Evolutionary conservation across 2,113 vertebrate species (phyloP).

Genomic region (Carassius auratus): DNA sequence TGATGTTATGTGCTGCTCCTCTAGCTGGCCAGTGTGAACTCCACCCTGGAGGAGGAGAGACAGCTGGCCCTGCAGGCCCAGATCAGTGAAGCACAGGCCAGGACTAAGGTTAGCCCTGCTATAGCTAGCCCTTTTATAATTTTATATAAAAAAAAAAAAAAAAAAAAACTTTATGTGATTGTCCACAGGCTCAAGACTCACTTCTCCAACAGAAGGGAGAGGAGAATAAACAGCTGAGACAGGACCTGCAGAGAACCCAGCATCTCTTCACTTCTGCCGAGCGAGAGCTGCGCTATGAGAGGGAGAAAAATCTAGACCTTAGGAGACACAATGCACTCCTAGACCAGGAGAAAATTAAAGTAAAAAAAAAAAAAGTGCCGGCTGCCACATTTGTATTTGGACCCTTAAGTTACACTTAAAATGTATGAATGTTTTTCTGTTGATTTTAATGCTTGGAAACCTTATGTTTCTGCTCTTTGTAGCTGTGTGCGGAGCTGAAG

Average conservation of each 20-base stretch:
- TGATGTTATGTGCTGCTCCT: neutral
- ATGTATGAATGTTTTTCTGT: neutral
- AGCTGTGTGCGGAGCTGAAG: conserved; percentile 89
- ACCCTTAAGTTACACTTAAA: neutral
- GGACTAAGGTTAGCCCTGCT: conserved; percentile 66
- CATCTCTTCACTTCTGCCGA: conserved; percentile 86
- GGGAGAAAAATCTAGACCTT: conserved; percentile 85
- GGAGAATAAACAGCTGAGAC: conserved; percentile 82
- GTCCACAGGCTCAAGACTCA: conserved; percentile 71
- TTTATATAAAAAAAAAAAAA: no score
- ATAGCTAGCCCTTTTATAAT: no score
- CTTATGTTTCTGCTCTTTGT: conserved; percentile 7
- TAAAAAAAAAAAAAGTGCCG: neutral
- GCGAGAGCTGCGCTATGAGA: conserved; percentile 88
- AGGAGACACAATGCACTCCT: conserved; percentile 87
- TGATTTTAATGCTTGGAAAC: neutral
- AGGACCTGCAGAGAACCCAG: conserved; percentile 84
- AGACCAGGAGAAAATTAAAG: conserved; percentile 84
- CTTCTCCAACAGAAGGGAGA: conserved; percentile 80
- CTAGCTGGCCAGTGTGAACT: conserved; percentile 65
- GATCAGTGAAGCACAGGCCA: conserved; percentile 71
- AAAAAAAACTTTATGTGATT: neutral
- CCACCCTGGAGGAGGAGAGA: conserved; percentile 64
- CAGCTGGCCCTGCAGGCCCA: conserved; percentile 73
- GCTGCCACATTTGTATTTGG: no score